phyloP scores from a whole-genome alignment of 2,797 vertebrate species.

The Rhadinocentrus ornatus region DNA sequence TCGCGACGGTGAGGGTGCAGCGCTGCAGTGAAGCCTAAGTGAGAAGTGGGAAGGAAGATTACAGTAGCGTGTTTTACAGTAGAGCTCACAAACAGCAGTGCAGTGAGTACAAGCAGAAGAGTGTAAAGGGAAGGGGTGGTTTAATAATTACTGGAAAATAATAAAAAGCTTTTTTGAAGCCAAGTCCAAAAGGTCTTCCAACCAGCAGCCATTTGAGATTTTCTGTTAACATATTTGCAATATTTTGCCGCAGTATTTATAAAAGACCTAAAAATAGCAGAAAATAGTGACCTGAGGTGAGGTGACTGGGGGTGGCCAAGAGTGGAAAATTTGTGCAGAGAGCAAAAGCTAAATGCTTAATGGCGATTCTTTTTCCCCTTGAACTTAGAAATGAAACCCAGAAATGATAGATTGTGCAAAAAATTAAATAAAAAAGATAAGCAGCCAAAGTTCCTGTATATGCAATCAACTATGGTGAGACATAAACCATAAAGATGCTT shows the following conservation, averaged over 20 bases:
- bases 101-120: slow-evolving; percentile 68
- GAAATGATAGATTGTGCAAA: slow-evolving; percentile 41
- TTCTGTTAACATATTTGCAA: slow-evolving; percentile 9
- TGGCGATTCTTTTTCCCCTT: not conserved
- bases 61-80: slow-evolving; percentile 58
- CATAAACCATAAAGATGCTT: slow-evolving; percentile 46
- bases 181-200: slow-evolving; percentile 37
- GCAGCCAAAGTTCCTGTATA: slow-evolving; percentile 84
- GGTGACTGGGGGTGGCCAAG: slow-evolving; percentile 47
- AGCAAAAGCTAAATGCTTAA: slow-evolving; percentile 48
- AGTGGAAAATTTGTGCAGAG: slow-evolving; percentile 68
- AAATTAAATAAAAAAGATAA: slow-evolving; percentile 30
- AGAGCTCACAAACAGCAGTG: slow-evolving; percentile 59
- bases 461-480: slow-evolving; percentile 73
- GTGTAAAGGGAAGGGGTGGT: not conserved
- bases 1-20: slow-evolving; percentile 66
- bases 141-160: slow-evolving; percentile 37
- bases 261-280: slow-evolving; percentile 35
- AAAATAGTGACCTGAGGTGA: slow-evolving; percentile 48
- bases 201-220: slow-evolving; percentile 17
- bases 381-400: slow-evolving; percentile 28
- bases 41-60: slow-evolving; percentile 63
- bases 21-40: slow-evolving; percentile 68
- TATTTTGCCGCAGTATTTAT: slow-evolving; percentile 8
- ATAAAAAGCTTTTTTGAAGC: slow-evolving; percentile 50